Evolutionary conservation across 1,140 invertebrate species (phyloP).

Genomic region (Oedothorax gibbosus): DNA sequence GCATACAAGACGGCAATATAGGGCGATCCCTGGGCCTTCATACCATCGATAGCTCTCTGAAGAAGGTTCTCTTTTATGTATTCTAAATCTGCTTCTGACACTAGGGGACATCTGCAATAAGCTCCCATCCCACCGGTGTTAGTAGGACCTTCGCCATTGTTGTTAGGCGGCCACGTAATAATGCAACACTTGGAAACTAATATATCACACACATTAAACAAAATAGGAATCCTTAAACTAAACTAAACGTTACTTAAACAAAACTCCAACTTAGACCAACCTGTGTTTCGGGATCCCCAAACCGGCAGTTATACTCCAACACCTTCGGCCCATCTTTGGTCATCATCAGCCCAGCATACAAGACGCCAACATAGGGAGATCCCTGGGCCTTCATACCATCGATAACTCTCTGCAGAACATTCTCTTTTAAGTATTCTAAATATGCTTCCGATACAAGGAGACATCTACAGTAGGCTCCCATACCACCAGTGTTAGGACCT

Average conservation of each 20-base stretch:
- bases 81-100: constrained; percentile 70
- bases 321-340: constrained; percentile 89
- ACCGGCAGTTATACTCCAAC: constrained; percentile 96
- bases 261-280: constrained; percentile 63
- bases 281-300: constrained; percentile 98
- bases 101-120: constrained; percentile 88
- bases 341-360: constrained; percentile 97
- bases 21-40: constrained; percentile 80
- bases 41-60: constrained; percentile 82
- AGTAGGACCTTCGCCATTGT: constrained; percentile 94
- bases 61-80: constrained; percentile 80
- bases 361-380: constrained; percentile 82
- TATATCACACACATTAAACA: too few species aligned
- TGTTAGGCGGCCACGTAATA: too few species aligned
- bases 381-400: constrained; percentile 83
- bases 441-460: constrained; percentile 75
- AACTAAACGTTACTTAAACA: too few species aligned
- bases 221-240: too few species aligned
- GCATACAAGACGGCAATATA: constrained; percentile 93
- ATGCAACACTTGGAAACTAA: too few species aligned
- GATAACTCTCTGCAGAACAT: constrained; percentile 84
- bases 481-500: constrained; percentile 98
- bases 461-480: constrained; percentile 97
- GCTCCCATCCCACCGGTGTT: constrained; percentile 99
- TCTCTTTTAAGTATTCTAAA: constrained; percentile 73